These are phyloP conservation scores for Larimichthys polyactis DNA, from an alignment of 2,113 vertebrate species.

Conservation along the genomic window DNA sequence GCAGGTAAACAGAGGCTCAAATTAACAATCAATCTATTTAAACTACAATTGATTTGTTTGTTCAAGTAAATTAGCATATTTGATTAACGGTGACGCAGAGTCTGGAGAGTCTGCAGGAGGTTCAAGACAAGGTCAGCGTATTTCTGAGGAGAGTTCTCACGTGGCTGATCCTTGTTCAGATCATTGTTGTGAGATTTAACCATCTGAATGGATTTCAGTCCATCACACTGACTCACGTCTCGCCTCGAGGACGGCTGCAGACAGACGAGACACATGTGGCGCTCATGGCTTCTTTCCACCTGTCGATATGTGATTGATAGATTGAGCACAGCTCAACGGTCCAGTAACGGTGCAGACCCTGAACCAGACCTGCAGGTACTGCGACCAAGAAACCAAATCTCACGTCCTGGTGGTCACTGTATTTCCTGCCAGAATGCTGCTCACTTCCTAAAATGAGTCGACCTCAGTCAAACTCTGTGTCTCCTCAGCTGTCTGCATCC, in stretches of 20 bases:
- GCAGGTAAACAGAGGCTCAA: slow-evolving; percentile 14
- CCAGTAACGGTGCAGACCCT: too few species aligned
- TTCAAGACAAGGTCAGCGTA: slow-evolving; percentile 2
- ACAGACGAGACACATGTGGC: not conserved
- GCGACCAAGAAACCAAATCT: too few species aligned
- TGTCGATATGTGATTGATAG: not conserved
- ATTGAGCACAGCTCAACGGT: too few species aligned
- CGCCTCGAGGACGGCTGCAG: not conserved
- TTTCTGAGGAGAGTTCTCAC: not conserved
- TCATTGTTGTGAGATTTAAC: not conserved
- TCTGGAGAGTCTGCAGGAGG: not conserved
- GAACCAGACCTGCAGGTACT: too few species aligned
- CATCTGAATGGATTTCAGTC: not conserved
- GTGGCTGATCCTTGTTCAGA: too few species aligned
- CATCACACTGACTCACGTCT: too few species aligned
- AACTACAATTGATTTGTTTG: slow-evolving; percentile 40
- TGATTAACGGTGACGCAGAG: slow-evolving; percentile 18
- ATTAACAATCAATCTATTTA: slow-evolving; percentile 30
- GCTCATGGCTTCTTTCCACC: not conserved
- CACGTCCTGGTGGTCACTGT: too few species aligned
- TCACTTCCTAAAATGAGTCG: too few species aligned
- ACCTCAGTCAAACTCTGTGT: not conserved
- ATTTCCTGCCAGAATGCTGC: too few species aligned
- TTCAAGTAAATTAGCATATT: slow-evolving; percentile 36
- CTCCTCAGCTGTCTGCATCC: not conserved